Conservation (phyloP, 1,140 invertebrate species). For the Watersipora subatra region DNA sequence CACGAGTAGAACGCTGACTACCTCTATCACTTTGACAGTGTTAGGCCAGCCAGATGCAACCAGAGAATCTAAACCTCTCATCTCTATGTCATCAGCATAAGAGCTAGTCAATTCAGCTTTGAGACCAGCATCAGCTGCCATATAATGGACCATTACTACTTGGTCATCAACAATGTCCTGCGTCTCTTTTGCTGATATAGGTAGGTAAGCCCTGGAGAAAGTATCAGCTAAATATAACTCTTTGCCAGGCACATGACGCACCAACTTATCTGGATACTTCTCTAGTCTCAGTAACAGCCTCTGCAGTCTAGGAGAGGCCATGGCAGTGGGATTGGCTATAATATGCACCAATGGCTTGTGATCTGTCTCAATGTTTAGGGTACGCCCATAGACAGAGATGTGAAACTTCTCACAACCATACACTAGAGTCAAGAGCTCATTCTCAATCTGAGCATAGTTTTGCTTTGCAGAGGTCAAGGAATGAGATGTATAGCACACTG, state of each 20-base stretch:
- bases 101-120: no score
- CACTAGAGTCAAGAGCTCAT: conserved; percentile 43
- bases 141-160: no score
- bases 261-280: conserved; percentile 18
- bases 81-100: no score
- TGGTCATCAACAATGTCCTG: no score
- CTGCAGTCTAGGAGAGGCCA: conserved; percentile 17
- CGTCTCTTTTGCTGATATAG: no score
- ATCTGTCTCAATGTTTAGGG: conserved; percentile 20
- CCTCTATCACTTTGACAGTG: no score
- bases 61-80: no score
- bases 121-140: no score
- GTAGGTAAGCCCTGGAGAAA: conserved; percentile 3
- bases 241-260: conserved; percentile 13
- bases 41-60: no score
- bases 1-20: no score
- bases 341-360: conserved; percentile 29
- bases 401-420: conserved; percentile 44
- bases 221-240: conserved; percentile 11
- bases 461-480: conserved; percentile 16
- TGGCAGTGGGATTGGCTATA: conserved; percentile 15
- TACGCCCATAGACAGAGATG: conserved; percentile 39
- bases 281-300: no score
- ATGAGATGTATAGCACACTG: not conserved
- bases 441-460: no score